Base-by-base conservation (phyloP, 2,888 invertebrate species). In the Rhopalosiphum nymphaeae region DNA sequence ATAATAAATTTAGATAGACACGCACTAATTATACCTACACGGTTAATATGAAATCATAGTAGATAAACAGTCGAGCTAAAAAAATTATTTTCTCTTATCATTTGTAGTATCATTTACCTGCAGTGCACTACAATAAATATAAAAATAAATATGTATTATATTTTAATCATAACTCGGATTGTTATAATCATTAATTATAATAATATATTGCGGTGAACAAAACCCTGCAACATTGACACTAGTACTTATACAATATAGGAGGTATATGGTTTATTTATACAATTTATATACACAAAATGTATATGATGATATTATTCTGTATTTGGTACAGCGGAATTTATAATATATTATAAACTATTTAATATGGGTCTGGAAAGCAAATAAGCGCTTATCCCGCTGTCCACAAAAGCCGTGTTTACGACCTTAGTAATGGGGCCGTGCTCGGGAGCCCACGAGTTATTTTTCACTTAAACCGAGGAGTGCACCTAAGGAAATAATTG, bases 381-480 rank as follows among this genome's bases (percentile, higher is more conserved):
- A 78, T 78, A 78, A 92, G 92, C 44, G 89, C 84, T 90, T 90
- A 93, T 93, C 93, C 94, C 91, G 90, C 94, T 94, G 94, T 94
- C 94, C 94, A 86, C 94, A 91, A 91, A 94, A 94, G 90, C 94
- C 94, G 94, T 94, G 94, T 94, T 94, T 94, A 94, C 94, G 94
- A 94, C 94, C 94, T 42, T 67, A 67, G 90, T 91, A 94, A 94
- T 91, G 94, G 94, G 89, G 11, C 53, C 78, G 78, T 78, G 78
- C 78, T 78, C 78, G 29, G 56, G 87, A 56, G 36, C 56, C 84
- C 89, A 29, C 89, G 78, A 93, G 93, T 93, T 93, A 93, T 89
- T 93, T 93, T 93, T 93, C 93, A 93, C 93, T 93, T 93, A 93
- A 78, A 85, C 84, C 89, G 89, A 53, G 56, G 57, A 93, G 89